Evolutionary conservation across 2,888 invertebrate species (phyloP).

Genomic region (Epicampocera succincta): DNA sequence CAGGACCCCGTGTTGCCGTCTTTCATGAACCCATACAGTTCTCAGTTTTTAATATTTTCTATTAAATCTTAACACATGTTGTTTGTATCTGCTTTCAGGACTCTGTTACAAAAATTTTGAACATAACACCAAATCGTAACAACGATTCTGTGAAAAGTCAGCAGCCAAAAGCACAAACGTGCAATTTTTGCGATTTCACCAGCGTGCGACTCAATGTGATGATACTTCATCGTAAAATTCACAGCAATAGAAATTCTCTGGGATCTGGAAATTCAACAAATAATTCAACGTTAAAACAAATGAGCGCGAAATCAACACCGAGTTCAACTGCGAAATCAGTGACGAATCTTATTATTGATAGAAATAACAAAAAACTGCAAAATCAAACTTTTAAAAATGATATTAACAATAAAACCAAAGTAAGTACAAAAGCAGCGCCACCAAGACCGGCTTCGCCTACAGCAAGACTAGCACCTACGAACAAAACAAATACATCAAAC

Average conservation of each 20-base stretch:
- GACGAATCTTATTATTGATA: conserved; percentile 14
- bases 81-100: conserved; percentile 71
- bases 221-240: conserved; percentile 88
- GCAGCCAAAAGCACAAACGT: conserved; percentile 74
- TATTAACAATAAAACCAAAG: conserved; percentile 58
- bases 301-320: conserved; percentile 2
- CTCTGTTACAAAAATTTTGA: conserved; percentile 74
- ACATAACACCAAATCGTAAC: conserved; percentile 71
- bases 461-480: conserved; percentile 4
- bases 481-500: neutral
- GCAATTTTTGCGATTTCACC: conserved; percentile 86
- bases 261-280: conserved; percentile 21
- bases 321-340: neutral
- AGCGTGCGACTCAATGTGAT: conserved; percentile 88
- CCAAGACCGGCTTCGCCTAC: conserved; percentile 6
- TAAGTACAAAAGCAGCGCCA: conserved; percentile 1
- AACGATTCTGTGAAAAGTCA: conserved; percentile 19
- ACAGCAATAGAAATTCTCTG: conserved; percentile 80
- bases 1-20: too few species aligned
- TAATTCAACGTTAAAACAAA: neutral
- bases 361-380: conserved; percentile 43
- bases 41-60: too few species aligned
- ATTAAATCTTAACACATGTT: too few species aligned
- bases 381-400: conserved; percentile 21
- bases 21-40: too few species aligned